A percentile compares a stretch with the other conserved stretches of the same genome.
phyloP scores from a whole-genome alignment of 2,888 invertebrate species.

The Caenorhabditis afra region DNA sequence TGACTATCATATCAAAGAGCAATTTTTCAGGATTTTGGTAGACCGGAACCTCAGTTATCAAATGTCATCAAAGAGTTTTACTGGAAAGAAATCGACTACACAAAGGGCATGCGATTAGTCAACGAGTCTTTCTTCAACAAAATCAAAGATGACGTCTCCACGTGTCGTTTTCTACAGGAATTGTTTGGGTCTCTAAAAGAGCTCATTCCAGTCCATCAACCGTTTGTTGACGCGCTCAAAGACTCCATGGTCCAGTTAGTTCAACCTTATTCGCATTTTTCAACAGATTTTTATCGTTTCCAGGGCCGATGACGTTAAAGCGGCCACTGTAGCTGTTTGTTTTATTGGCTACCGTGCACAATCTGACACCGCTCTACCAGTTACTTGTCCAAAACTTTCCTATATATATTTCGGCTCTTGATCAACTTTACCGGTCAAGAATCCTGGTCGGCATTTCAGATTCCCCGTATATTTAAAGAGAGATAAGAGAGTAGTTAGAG shows the following conservation, averaged over 20 bases:
- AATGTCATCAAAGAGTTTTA: slow-evolving; percentile 67
- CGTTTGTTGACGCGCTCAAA: slow-evolving; percentile 34
- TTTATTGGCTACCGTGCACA: slow-evolving; percentile 83
- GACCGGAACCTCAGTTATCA: slow-evolving; percentile 39
- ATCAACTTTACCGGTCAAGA: slow-evolving; percentile 57
- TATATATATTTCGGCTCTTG: slow-evolving; percentile 64
- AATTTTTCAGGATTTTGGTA: slow-evolving; percentile 44
- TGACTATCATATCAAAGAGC: no score
- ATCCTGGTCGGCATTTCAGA: no score
- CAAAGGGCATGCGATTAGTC: slow-evolving; percentile 82
- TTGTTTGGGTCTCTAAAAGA: slow-evolving; percentile 52
- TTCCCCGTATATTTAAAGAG: no score
- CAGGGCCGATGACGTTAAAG: slow-evolving; percentile 52
- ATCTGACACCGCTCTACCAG: slow-evolving; percentile 59
- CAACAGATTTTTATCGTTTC: background rate
- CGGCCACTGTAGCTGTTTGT: slow-evolving; percentile 35
- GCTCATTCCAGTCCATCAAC: slow-evolving; percentile 43
- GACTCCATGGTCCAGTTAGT: slow-evolving; percentile 37
- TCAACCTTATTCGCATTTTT: background rate
- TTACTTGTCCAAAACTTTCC: slow-evolving; percentile 63
- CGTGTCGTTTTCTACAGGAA: slow-evolving; percentile 53
- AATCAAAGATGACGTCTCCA: slow-evolving; percentile 44
- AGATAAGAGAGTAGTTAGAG: no score
- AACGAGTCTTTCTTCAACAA: slow-evolving; percentile 54
- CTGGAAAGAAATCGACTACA: slow-evolving; percentile 64